Base-by-base conservation (phyloP, 2,797 vertebrate genomes). In the Percopsis omiscomaycus region DNA sequence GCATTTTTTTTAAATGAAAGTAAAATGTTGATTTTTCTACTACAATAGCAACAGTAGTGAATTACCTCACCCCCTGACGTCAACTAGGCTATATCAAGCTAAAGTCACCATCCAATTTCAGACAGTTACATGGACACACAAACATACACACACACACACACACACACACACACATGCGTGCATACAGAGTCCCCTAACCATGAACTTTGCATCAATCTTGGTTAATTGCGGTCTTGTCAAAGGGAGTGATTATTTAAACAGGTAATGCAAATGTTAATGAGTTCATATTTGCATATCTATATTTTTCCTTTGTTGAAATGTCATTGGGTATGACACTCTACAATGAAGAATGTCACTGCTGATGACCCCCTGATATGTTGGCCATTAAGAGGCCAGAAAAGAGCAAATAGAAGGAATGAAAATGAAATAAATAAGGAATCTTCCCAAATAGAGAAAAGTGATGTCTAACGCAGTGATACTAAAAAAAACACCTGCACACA, bases 211-310 rank as follows among this genome's bases (percentile, higher is more conserved):
- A 97, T 97, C 95, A 95, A 96, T 96, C 96, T 97, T 95, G 92
- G 93, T 94, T 97, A 97, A 98, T 98, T 97, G 94, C 95, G 93
- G 93, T 91, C 94, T 96, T 97, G 96, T 97, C 96, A 96, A 1
- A 92, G 92, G 92, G 92, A 83, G 92, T 84, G 94, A 97, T 96
- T 97, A 96, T 97, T 96, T 95, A 95, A 96, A 97, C 95, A 96
- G 94, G 94, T 96, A 95, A 95, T 96, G 95, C 95, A 96, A 97
- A 98, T 96, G 96, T 96, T 97, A 98, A 98, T 97, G 95, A 96
- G 92, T 91, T 91, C 91, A 90, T 87, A 96, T 98, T 97, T 95
- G 96, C 96, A 98, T 98, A 97, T 97, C 96, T 96, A 95, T 95
- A 94, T 95, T 96, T 89, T 96, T 93, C 93, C 93, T 95, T 95